Conservation (phyloP, 2,113 vertebrate species). For the Platysteira castanea region DNA sequence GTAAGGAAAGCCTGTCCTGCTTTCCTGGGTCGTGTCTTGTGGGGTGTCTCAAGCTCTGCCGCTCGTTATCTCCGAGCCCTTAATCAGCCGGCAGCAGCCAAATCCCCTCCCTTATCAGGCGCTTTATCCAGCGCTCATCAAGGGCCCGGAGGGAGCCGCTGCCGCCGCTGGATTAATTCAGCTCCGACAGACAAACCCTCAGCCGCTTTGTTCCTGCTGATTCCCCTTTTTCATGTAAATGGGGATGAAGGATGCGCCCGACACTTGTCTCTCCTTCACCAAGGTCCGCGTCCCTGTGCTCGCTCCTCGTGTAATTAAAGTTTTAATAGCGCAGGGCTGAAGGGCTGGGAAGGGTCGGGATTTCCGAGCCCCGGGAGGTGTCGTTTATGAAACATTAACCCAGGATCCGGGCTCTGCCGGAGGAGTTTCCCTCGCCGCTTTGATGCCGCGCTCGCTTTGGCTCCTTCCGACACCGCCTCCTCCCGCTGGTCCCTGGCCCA, state of each 20-base stretch:
- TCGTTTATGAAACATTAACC: background rate
- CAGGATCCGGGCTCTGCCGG: rapidly evolving
- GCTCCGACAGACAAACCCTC: background rate
- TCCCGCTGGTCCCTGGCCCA: background rate
- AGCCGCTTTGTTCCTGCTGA: rapidly evolving
- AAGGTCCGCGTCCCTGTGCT: background rate
- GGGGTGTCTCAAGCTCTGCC: background rate
- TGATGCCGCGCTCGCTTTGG: background rate
- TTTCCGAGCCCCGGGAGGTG: background rate
- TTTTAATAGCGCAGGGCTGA: background rate
- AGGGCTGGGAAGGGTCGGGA: background rate
- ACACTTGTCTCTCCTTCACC: background rate
- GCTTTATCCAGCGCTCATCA: background rate
- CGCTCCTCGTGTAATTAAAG: background rate
- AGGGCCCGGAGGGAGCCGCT: background rate
- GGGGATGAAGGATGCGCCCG: background rate
- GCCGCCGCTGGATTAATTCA: background rate
- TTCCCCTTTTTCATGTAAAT: background rate
- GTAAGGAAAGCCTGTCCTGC: rapidly evolving
- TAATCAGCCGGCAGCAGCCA: background rate
- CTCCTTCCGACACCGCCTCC: background rate
- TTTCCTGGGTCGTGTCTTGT: background rate
- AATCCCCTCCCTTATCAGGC: background rate
- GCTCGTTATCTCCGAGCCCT: background rate
- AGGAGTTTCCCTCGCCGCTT: background rate